Percentiles rank a stretch among this genome's conserved stretches.
Evolutionary conservation across 2,113 vertebrate genomes (phyloP).

Genomic region (Larimichthys polyactis): DNA sequence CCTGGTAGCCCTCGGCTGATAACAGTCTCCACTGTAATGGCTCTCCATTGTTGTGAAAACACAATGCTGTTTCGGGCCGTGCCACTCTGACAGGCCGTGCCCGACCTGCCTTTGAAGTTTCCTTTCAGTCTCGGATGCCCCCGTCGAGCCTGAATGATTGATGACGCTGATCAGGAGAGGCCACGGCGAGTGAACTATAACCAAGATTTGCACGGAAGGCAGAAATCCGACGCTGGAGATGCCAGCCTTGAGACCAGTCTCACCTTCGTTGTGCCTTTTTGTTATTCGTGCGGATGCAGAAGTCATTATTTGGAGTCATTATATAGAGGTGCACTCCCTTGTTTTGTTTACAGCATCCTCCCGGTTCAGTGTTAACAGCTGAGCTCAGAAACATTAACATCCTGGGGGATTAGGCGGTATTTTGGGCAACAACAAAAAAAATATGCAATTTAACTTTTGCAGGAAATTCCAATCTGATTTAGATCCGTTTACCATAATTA

Average conservation of each 20-base stretch:
- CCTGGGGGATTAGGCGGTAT: background rate
- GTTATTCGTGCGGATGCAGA: background rate
- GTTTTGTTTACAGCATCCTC: background rate
- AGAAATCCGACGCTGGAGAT: background rate
- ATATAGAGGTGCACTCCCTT: background rate
- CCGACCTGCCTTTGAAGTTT: conserved; percentile 64
- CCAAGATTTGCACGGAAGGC: background rate
- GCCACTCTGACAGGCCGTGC: conserved; percentile 41
- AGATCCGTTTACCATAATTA: background rate
- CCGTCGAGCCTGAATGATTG: conserved; percentile 52
- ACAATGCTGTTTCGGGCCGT: conserved; percentile 59
- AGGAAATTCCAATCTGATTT: background rate
- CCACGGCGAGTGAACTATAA: background rate
- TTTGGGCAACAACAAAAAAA: background rate
- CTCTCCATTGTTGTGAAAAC: conserved; percentile 68
- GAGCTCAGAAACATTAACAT: background rate
- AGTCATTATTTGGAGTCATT: background rate
- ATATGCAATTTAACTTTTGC: background rate
- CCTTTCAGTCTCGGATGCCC: conserved; percentile 33
- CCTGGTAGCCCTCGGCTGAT: conserved; percentile 60
- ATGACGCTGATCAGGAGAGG: conserved; percentile 50
- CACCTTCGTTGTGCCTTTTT: background rate
- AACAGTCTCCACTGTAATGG: conserved; percentile 70
- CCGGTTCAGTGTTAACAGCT: background rate
- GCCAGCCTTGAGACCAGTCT: background rate